Conservation (phyloP, 2,888 invertebrate species). For the Helicoverpa assulta region DNA sequence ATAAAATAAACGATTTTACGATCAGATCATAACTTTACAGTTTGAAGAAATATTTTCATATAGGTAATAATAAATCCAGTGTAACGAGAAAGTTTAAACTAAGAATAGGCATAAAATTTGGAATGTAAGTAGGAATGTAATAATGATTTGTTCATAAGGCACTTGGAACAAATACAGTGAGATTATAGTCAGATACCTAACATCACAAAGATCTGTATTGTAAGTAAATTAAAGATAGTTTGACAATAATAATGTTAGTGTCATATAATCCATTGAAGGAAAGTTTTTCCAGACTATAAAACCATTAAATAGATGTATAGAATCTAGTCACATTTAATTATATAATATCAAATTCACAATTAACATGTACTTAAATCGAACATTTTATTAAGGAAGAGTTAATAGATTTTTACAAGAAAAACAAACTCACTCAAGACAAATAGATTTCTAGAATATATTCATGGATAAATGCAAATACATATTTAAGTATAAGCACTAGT, state of each 20-base stretch:
- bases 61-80: conserved; percentile 12
- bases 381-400: conserved; percentile 72
- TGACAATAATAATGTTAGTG: conserved; percentile 41
- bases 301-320: conserved; percentile 82
- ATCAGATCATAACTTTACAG: conserved; percentile 33
- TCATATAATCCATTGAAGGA: conserved; percentile 54
- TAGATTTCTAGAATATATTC: conserved; percentile 56
- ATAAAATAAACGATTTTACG: conserved; percentile 42
- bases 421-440: conserved; percentile 60
- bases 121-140: conserved; percentile 85
- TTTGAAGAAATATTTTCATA: conserved; percentile 19
- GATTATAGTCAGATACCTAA: conserved; percentile 74
- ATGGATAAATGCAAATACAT: conserved; percentile 62
- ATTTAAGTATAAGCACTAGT: conserved; percentile 51
- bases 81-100: conserved; percentile 19
- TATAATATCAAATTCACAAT: conserved; percentile 74
- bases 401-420: conserved; percentile 68
- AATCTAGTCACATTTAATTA: conserved; percentile 78
- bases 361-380: conserved; percentile 76
- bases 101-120: conserved; percentile 60
- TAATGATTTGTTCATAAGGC: conserved; percentile 88
- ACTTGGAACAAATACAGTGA: conserved; percentile 88
- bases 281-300: conserved; percentile 75
- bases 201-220: conserved; percentile 59
- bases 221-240: conserved; percentile 58